Evolutionary conservation across 2,797 vertebrate species (phyloP).

Genomic region (Thaleichthys pacificus): DNA sequence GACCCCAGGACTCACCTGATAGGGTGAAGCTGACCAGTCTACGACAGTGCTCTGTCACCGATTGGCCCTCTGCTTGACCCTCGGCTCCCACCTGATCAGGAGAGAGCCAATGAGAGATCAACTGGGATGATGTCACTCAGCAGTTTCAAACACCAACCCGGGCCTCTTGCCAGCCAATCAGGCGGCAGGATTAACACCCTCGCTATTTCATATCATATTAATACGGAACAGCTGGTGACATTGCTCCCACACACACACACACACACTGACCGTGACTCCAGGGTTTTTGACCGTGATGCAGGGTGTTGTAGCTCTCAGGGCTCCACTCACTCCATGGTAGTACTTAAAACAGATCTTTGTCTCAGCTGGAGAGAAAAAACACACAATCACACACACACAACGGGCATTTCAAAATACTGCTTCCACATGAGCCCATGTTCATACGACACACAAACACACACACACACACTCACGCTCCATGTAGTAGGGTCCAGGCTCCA

Average conservation of each 20-base stretch:
- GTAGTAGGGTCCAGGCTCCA: slow-evolving; percentile 93
- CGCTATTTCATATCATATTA: slow-evolving; percentile 27
- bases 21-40: slow-evolving; percentile 94
- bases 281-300: slow-evolving; percentile 97
- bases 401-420: slow-evolving; percentile 34
- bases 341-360: slow-evolving; percentile 99
- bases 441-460: neutral
- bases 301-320: slow-evolving; percentile 90
- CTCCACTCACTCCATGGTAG: slow-evolving; percentile 95
- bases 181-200: slow-evolving; percentile 27
- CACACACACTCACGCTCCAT: slow-evolving; percentile 88
- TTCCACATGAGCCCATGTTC: neutral
- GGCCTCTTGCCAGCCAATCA: slow-evolving; percentile 17
- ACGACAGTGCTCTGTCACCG: slow-evolving; percentile 80
- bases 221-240: slow-evolving; percentile 16
- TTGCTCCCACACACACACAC: slow-evolving; percentile 2
- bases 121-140: neutral
- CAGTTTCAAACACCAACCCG: neutral
- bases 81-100: slow-evolving; percentile 76
- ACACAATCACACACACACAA: slow-evolving; percentile 33
- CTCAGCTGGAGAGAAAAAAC: slow-evolving; percentile 78
- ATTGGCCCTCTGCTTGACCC: slow-evolving; percentile 80
- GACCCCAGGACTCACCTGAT: slow-evolving; percentile 75
- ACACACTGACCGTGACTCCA: slow-evolving; percentile 81
- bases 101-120: slow-evolving; percentile 18